Evolutionary conservation across 2,888 invertebrate species (phyloP), one percentile per base, ranked within the genome.

Genomic region (Trichopoda pennipes): DNA sequence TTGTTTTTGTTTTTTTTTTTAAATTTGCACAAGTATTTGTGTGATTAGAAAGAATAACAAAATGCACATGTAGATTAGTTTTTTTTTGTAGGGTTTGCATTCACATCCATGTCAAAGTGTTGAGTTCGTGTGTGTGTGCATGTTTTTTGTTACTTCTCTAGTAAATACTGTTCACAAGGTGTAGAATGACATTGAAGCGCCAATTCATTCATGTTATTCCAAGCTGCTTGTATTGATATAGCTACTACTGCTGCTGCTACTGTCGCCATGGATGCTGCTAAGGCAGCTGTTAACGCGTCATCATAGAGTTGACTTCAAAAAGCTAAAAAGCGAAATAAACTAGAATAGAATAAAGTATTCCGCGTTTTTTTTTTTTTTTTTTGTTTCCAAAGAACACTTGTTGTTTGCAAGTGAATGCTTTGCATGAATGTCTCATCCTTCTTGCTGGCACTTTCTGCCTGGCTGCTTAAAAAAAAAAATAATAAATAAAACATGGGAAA

Each of bases 161-260:
- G 60, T 53, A 44, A 53, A 61, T 55, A 47, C 28, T 86, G 84
- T 86, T 88, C 87, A 87, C 88, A 88, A 88, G 88, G 88, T 88
- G 88, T 87, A 87, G 88, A 87, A 87, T 88, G 88, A 84, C 88
- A 87, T 87, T 87, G 85, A 87, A 88, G 88, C 87, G 87, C 87
- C 88, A 85, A 85, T 79, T 73, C 81, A 85, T 81, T 86, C 88
- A 87, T 86, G 85, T 80, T 73, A 47, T 28, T 49, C 6, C n/a
- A 17, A 42, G 66, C 81, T 75, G 16, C 3, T 49, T 49, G 44
- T 44, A n/a, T n/a, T 9, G 47, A 1, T 44, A 49, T 47, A 4
- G 60, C 73, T 68, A 60, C 55, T 28, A 64, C 49, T 28, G 8
- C 28, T 28, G 28, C 28, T 28, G 28, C 73, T 63, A 60, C 60